Percentiles rank a stretch among this genome's conserved stretches.
These are phyloP conservation scores for Drosophila kanapiae DNA, from an alignment of 1,140 invertebrate genomes.

Conservation along the genomic window DNA sequence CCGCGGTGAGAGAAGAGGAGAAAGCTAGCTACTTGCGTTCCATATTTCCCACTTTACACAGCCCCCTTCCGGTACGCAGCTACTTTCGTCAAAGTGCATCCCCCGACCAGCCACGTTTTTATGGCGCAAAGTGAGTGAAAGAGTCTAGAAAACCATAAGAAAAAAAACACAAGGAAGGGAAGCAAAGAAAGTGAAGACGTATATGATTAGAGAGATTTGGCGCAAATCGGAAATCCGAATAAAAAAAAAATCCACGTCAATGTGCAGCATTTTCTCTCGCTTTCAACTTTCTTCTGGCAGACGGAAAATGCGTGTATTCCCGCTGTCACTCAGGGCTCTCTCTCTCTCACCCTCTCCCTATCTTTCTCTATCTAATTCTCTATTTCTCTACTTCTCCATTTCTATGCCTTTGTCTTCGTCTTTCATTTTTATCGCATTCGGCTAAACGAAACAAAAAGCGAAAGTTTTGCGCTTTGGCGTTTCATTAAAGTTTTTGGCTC, in stretches of 20 bases:
- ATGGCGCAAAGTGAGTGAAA: background rate
- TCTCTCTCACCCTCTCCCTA: background rate
- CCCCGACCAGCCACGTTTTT: background rate
- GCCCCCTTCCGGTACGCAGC: background rate
- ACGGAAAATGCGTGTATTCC: conserved; percentile 50
- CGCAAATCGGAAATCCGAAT: conserved; percentile 53
- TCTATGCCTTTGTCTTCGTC: conserved; percentile 15
- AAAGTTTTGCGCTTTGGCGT: conserved; percentile 79
- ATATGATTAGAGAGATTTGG: conserved; percentile 74
- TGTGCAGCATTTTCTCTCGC: background rate
- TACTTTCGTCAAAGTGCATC: conserved; percentile 9
- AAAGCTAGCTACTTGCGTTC: background rate
- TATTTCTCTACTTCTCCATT: conserved; percentile 1
- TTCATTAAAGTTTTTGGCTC: conserved; percentile 76
- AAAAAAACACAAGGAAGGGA: no score
- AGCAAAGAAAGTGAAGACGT: background rate
- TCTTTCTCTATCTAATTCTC: background rate
- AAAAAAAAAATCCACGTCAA: conserved; percentile 46
- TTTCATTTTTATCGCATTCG: conserved; percentile 72
- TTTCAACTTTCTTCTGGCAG: conserved; percentile 24
- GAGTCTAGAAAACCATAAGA: background rate
- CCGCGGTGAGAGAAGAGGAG: background rate
- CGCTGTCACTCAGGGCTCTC: background rate
- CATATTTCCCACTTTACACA: conserved; percentile 5
- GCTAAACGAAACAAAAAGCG: conserved; percentile 64